These are phyloP conservation scores for Loris lydekkerianus DNA, from an alignment of 2,797 vertebrate species.

Conservation along the genomic window DNA sequence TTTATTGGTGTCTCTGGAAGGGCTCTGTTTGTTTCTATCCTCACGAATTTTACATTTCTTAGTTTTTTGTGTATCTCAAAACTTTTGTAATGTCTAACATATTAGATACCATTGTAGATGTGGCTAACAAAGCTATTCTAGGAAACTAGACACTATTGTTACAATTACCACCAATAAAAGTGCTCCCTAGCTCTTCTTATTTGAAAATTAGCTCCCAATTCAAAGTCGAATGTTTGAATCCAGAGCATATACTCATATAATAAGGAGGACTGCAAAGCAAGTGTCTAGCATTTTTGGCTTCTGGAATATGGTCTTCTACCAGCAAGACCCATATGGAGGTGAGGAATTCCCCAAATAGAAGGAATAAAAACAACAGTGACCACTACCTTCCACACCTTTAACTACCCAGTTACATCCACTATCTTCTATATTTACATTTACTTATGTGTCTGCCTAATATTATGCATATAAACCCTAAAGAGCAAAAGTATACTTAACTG, in stretches of 20 bases:
- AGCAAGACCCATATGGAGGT: not conserved
- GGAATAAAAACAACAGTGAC: not conserved
- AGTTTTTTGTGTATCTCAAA: no score
- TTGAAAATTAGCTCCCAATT: not conserved
- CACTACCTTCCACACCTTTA: not conserved
- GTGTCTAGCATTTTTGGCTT: not conserved
- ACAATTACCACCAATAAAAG: not conserved
- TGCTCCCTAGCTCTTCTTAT: not conserved
- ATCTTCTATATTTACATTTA: not conserved
- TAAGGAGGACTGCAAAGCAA: not conserved
- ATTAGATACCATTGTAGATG: no score
- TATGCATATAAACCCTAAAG: not conserved
- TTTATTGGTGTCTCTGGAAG: no score
- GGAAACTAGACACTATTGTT: not conserved
- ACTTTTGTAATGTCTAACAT: no score
- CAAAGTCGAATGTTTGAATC: not conserved
- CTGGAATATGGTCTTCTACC: not conserved
- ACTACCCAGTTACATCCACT: no score
- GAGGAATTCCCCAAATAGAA: not conserved
- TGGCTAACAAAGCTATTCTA: not conserved
- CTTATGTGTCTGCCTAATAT: not conserved
- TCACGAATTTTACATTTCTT: no score
- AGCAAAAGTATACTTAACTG: not conserved
- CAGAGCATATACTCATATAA: not conserved
- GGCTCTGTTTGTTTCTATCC: no score